Evolutionary conservation across 2,797 vertebrate species (phyloP), one percentile per base, ranked within the genome.

Genomic region (Galaxias olidus): DNA sequence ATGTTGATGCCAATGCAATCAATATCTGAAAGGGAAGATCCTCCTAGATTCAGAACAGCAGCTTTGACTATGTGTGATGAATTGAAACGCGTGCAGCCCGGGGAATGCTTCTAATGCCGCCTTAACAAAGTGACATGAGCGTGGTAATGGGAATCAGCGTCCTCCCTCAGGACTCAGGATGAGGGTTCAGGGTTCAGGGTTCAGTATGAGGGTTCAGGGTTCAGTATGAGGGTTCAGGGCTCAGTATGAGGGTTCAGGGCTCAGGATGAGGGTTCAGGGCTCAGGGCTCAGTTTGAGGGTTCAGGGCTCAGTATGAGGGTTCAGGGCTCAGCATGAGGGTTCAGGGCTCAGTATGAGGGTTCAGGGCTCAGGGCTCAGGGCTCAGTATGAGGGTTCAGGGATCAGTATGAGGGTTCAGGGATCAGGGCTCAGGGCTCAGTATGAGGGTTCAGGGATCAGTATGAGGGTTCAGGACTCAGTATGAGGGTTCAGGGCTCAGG

Each of bases 51-150:
- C 18, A 9, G 3, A 15, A 10, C 41, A 45, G 10, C 17, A 18
- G 42, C 10, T 61, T 61, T 51, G 67, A 67, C 65, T 77, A 63
- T 64, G 61, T 2, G 6, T 59, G 42, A 40, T 64, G 45, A n/a
- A 54, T 68, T 51, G 68, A 8, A 57, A 68, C 64, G 50, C 60
- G 73, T 66, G 30, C 77, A 6, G 42, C 10, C 17, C 19, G 10
- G 12, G 12, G 20, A 4, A 12, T 55, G 4, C 46, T 10, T 19
- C 15, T 18, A 15, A 12, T 13, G 18, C 17, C 19, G 57, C 15
- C 43, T 59, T 45, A 44, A 4, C 55, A 42, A 15, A 43, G 1
- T n/a, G n/a, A n/a, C 3, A 43, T 0, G 17, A 56, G 13, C 54
- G 15, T n/a, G 41, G 40, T 9, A 30, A 40, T 13, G n/a, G 51